Evolutionary conservation across 2,888 invertebrate species (phyloP), one percentile per base, ranked within the genome.

Genomic region (Trichopoda pennipes): DNA sequence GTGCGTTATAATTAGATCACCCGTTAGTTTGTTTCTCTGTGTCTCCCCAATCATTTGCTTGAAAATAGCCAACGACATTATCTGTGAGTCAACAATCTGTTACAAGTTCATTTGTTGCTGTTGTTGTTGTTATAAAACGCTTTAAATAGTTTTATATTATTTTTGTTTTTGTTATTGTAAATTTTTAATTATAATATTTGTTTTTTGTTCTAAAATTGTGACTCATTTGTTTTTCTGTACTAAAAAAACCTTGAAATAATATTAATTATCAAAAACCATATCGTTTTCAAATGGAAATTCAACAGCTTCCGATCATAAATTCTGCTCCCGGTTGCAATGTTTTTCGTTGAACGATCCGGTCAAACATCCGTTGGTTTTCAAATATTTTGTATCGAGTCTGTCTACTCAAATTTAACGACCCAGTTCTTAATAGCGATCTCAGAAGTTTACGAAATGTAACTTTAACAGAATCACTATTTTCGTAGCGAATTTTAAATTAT

Each of bases 51-150:
- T 28, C 2, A 28, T 28, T 28, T 28, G 23, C 23, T 28, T 28
- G 8, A 6, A 28, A 28, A 28, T n/a, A n/a, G n/a, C n/a, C n/a
- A 28, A 28, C 28, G 28, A 6, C 28, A 44, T 32, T 56, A 44
- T 56, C 55, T 58, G 16, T 49, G 35, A 58, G 58, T 70, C 32
- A 69, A 21, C n/a, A 70, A 49, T 58, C 58, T 19, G 21, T 58
- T 47, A 70, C 70, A 70, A 70, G 70, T 70, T 58, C 58, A 70
- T 58, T 70, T 58, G n/a, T 21, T 14, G 49, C 19, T 44, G 28
- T 70, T 58, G n/a, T 21, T 14, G 49, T 32, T 44, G 28, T 55
- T 28, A 17, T 21, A 63, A 64, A 51, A 19, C 28, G 28, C 6
- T 44, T 44, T 19, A 47, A 35, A 19, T 12, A 35, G 16, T 35